Percentiles rank a stretch among this genome's conserved stretches.
Conservation (phyloP, 2,113 vertebrate genomes). For the Macquaria australasica region DNA sequence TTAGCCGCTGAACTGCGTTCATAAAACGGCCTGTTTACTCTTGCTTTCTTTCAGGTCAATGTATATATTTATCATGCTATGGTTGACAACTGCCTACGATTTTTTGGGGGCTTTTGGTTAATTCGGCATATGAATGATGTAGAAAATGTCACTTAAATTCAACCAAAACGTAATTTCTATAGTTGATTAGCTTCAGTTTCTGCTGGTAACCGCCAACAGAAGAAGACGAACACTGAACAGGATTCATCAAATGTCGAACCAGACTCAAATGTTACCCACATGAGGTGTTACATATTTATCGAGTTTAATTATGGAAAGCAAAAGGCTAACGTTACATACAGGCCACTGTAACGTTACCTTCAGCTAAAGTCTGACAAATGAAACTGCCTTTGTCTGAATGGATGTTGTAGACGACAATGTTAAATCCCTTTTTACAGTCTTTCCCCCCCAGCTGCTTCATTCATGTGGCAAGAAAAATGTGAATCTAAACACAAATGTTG, state of each 20-base stretch:
- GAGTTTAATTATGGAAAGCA: too few relatives aligned
- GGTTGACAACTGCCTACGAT: rapidly evolving
- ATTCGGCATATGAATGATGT: background rate
- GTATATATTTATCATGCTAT: rapidly evolving
- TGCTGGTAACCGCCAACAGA: background rate
- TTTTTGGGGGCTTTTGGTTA: rapidly evolving
- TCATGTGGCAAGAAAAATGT: background rate
- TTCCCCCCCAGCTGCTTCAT: background rate
- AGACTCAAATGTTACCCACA: background rate
- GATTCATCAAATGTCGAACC: background rate
- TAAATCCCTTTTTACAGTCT: background rate
- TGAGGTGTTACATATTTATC: background rate
- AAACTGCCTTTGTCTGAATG: background rate
- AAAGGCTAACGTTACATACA: background rate
- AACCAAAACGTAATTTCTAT: rapidly evolving
- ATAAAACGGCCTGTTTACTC: background rate
- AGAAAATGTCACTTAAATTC: rapidly evolving
- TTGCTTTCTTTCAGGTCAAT: rapidly evolving
- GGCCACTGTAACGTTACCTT: background rate
- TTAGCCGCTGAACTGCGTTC: background rate
- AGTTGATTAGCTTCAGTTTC: background rate
- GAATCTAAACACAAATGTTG: background rate
- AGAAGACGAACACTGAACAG: too few relatives aligned
- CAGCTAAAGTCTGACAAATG: background rate
- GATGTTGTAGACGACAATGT: background rate